Conservation (phyloP, 2,888 invertebrate species). For the Serripes groenlandicus region DNA sequence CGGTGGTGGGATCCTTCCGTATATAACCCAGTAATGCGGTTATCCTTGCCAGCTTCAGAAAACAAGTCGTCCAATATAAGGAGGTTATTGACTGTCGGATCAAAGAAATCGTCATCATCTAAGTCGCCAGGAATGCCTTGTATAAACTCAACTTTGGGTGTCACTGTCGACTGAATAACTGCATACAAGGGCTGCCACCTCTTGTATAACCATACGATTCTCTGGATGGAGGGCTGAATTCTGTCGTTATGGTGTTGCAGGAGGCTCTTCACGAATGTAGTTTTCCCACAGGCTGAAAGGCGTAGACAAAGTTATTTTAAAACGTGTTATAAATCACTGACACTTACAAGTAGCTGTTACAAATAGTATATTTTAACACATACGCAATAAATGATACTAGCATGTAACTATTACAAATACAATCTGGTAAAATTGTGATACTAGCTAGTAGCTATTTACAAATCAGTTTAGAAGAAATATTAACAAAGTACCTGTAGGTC, state of each 20-base stretch:
- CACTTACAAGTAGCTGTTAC: too few species aligned
- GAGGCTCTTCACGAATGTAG: slow-evolving; percentile 25
- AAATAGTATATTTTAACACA: too few species aligned
- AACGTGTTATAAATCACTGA: too few species aligned
- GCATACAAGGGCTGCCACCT: slow-evolving; percentile 54
- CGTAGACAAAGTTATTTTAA: too few species aligned
- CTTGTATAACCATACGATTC: slow-evolving; percentile 60
- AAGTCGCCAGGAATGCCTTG: slow-evolving; percentile 49
- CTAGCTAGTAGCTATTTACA: too few species aligned
- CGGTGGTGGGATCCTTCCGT: slow-evolving; percentile 42
- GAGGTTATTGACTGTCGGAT: slow-evolving; percentile 42
- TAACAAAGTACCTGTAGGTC: slow-evolving; percentile 29
- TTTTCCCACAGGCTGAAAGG: slow-evolving; percentile 36
- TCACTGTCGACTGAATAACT: slow-evolving; percentile 23
- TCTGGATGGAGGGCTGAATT: slow-evolving; percentile 46
- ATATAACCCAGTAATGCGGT: slow-evolving; percentile 41
- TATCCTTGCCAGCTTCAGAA: slow-evolving; percentile 34
- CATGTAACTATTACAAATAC: too few species aligned
- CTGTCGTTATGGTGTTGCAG: slow-evolving; percentile 24
- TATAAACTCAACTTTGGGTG: slow-evolving; percentile 51
- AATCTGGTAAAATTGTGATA: too few species aligned
- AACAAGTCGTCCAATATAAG: slow-evolving; percentile 51
- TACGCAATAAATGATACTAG: too few species aligned
- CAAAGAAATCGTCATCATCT: slow-evolving; percentile 52
- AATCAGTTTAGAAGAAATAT: too few species aligned